Evolutionary conservation across 2,797 vertebrate genomes (phyloP).

Genomic region (Poecilia velifera): DNA sequence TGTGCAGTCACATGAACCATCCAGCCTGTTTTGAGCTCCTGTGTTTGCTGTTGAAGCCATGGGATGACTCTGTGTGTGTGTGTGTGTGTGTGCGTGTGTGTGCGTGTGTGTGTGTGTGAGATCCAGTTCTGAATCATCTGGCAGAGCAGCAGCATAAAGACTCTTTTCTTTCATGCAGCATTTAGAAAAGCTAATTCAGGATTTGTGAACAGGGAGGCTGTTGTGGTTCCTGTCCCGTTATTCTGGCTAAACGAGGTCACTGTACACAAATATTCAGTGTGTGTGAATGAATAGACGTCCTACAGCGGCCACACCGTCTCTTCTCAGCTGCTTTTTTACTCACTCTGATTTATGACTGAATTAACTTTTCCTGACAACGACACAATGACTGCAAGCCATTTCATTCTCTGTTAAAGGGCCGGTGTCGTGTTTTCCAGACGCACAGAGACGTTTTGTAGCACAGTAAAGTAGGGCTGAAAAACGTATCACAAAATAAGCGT

Average conservation of each 20-base stretch:
- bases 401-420: background rate
- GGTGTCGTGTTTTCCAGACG: too few relatives aligned
- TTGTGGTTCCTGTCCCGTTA: slow-evolving; percentile 31
- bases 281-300: background rate
- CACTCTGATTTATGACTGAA: slow-evolving; percentile 3
- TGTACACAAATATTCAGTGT: slow-evolving; percentile 12
- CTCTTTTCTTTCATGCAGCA: slow-evolving; percentile 39
- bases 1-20: slow-evolving; percentile 50
- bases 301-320: background rate
- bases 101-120: slow-evolving; percentile 33
- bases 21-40: slow-evolving; percentile 36
- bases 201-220: slow-evolving; percentile 37
- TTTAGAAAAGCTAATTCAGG: slow-evolving; percentile 23
- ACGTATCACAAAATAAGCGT: too few relatives aligned
- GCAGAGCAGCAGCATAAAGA: slow-evolving; percentile 34
- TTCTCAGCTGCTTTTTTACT: background rate
- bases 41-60: slow-evolving; percentile 47
- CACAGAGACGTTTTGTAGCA: too few relatives aligned
- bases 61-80: slow-evolving; percentile 35
- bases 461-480: too few relatives aligned
- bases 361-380: background rate
- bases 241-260: slow-evolving; percentile 1
- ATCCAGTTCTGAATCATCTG: slow-evolving; percentile 42
- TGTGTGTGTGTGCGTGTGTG: background rate
- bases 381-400: background rate